Evolutionary conservation across 2,888 invertebrate genomes (phyloP).

Genomic region (Sphaerophoria rueppellii): DNA sequence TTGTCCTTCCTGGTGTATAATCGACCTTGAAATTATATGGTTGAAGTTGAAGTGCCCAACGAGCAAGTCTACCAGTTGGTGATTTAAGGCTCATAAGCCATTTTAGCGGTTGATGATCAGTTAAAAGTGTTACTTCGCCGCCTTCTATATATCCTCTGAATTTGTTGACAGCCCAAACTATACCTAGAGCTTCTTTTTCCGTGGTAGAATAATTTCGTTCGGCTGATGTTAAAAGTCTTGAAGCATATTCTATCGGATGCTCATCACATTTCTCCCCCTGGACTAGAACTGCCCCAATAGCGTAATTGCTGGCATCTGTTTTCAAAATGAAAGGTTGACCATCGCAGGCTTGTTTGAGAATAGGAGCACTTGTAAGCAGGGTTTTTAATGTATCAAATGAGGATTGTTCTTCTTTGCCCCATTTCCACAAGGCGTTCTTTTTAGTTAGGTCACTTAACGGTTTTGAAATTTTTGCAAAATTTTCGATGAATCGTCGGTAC

Average conservation of each 20-base stretch:
- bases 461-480: conserved; percentile 66
- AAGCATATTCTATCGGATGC: conserved; percentile 73
- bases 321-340: conserved; percentile 2
- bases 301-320: conserved; percentile 35
- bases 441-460: conserved; percentile 76
- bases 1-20: conserved; percentile 67
- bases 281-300: too few relatives aligned
- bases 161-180: conserved; percentile 25
- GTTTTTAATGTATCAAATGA: conserved; percentile 12
- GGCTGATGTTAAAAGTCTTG: conserved; percentile 69
- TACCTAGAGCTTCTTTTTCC: conserved; percentile 22
- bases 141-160: conserved; percentile 41
- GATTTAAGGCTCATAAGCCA: too few relatives aligned
- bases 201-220: conserved; percentile 39
- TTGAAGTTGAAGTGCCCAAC: conserved; percentile 73
- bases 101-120: too few relatives aligned
- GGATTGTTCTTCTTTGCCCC: conserved; percentile 7
- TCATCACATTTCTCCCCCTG: too few relatives aligned
- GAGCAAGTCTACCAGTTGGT: too few relatives aligned
- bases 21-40: conserved; percentile 60
- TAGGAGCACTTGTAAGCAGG: conserved; percentile 19
- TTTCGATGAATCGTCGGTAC: conserved; percentile 38
- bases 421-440: conserved; percentile 60
- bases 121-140: conserved; percentile 23
- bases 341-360: conserved; percentile 39